These are phyloP conservation scores for Grus americana DNA, from an alignment of 2,113 vertebrate species.

Conservation along the genomic window DNA sequence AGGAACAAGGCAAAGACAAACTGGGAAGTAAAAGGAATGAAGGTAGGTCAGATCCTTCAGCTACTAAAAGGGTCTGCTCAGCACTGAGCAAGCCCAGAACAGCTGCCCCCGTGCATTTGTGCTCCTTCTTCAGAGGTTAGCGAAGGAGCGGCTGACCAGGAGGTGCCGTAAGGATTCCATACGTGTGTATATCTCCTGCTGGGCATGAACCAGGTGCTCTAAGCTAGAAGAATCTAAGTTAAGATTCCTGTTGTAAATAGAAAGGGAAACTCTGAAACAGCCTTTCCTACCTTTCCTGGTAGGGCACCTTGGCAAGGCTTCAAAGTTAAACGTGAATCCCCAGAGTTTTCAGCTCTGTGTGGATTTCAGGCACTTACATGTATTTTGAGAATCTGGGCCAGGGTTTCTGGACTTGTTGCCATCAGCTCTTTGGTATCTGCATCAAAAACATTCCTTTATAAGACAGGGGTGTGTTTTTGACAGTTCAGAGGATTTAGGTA, in stretches of 20 bases:
- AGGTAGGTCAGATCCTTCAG: not conserved
- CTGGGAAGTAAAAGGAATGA: not conserved
- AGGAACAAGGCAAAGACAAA: not conserved
- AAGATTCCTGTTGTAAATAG: not conserved
- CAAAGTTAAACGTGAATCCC: not conserved
- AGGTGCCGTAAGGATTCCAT: not conserved
- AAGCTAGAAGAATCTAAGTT: not conserved
- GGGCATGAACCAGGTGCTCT: not conserved
- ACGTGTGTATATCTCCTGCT: not conserved
- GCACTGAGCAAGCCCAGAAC: not conserved
- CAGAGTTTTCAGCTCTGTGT: not conserved
- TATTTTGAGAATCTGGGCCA: not conserved
- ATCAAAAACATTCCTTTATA: not conserved
- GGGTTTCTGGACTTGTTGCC: not conserved
- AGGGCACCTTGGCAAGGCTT: not conserved
- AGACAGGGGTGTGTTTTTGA: not conserved
- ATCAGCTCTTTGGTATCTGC: not conserved
- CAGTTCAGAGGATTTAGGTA: not conserved
- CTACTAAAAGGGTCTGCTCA: not conserved
- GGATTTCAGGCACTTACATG: not conserved
- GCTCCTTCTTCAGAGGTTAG: not conserved
- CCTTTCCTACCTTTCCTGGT: not conserved
- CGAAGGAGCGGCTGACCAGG: not conserved
- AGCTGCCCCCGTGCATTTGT: not conserved
- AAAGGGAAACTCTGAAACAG: not conserved